Evolutionary conservation across 2,888 invertebrate species (phyloP).

Genomic region (Corythucha ciliata): DNA sequence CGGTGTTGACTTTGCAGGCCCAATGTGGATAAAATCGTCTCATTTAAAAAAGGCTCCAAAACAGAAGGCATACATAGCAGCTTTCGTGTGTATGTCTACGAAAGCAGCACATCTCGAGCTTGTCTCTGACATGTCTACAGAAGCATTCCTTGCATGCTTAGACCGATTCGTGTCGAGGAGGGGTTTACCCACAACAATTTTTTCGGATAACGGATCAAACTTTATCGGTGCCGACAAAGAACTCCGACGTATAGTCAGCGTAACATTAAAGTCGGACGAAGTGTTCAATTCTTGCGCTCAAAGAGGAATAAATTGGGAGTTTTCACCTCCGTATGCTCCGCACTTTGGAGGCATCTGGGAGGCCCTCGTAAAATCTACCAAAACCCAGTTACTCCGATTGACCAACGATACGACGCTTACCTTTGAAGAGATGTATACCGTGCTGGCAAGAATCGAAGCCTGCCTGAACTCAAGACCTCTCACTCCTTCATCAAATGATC

Average conservation of each 20-base stretch:
- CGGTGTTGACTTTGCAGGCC: constrained; percentile 36
- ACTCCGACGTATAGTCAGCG: constrained; percentile 1
- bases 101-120: constrained; percentile 38
- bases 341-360: constrained; percentile 38
- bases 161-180: constrained; percentile 37
- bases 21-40: constrained; percentile 30
- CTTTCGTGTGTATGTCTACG: constrained; percentile 36
- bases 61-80: constrained; percentile 34
- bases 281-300: constrained; percentile 37
- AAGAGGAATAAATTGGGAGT: constrained; percentile 25
- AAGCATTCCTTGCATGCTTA: constrained; percentile 37
- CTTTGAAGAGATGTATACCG: constrained; percentile 36
- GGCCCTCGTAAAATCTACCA: constrained; percentile 36
- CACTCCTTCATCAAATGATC: constrained; percentile 32
- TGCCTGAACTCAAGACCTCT: constrained; percentile 37
- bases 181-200: constrained; percentile 35
- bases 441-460: constrained; percentile 35
- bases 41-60: constrained; percentile 23
- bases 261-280: background rate
- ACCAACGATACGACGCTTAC: constrained; percentile 30
- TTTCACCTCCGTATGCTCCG: constrained; percentile 32
- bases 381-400: constrained; percentile 33
- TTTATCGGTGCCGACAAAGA: constrained; percentile 37
- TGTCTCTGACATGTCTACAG: constrained; percentile 35
- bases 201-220: constrained; percentile 39